Evolutionary conservation across 2,113 vertebrate genomes (phyloP), one percentile per base, ranked within the genome.

Genomic region (Megaceryle maxima): DNA sequence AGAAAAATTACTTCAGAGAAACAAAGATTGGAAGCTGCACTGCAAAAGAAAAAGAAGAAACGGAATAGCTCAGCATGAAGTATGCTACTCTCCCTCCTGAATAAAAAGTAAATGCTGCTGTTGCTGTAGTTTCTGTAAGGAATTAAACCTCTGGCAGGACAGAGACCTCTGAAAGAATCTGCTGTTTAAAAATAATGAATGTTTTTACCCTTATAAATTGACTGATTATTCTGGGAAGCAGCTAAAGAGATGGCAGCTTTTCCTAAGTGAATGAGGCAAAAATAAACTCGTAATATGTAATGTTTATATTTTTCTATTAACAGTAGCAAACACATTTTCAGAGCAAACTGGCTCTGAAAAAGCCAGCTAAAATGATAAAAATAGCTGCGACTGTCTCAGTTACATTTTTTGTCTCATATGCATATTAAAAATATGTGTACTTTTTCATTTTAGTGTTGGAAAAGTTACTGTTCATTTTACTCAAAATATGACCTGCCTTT

Each of bases 1-100:
- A 83, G 46, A 59, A 91, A 82, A 67, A 53, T 39, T 31, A 28
- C 51, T 43, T 5, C 35, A 46, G 94, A 74, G 83, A 97, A 96
- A 80, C 94, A 83, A 88, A 97, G 95, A 83, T 60, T n/a, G 37
- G 14, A 56, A 76, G 59, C 22, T 66, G 25, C 48, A 14, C 39
- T 84, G 48, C 85, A 35, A 91, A 97, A 96, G 87, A 98, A 97
- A 90, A 97, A 96, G 83, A 98, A 96, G 92, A 97, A 97, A 84
- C 13, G 3, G 17, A 64, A 82, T 33, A 83, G 19, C 20, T 69
- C 16, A 3, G 33, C 73, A 48, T 96, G 88, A 97, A 94, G 56
- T 26, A 77, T 77, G 50, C 57, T 83, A 37, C n/a, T 56, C 79
- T 79, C 21, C 86, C 48, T 81, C 14, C 63, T 66, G 13, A 60